A percentile compares a stretch with the other conserved stretches of the same genome.
These are phyloP conservation scores for Aurelia sp. DNA, from an alignment of 30 jellyfish, hydroid and myxozoan species.

Conservation along the genomic window DNA sequence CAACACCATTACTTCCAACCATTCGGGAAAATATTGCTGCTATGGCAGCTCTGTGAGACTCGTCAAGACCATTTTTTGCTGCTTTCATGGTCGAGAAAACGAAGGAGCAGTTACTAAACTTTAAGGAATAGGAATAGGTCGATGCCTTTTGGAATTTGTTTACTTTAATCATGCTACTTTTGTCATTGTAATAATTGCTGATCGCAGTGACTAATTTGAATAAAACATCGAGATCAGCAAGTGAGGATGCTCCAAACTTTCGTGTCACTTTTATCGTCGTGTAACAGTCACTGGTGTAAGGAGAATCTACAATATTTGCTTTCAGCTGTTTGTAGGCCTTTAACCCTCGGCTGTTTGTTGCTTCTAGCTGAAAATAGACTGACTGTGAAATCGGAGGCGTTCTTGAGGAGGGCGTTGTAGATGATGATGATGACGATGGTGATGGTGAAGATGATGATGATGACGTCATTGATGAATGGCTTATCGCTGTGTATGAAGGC, in stretches of 20 bases:
- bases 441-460: slow-evolving; percentile 4
- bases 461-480: no score
- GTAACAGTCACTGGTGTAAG: slow-evolving; percentile 79
- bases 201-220: slow-evolving; percentile 22
- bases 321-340: slow-evolving; percentile 16
- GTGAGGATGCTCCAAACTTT: slow-evolving; percentile 2
- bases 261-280: slow-evolving; percentile 43
- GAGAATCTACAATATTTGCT: slow-evolving; percentile 38
- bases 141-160: slow-evolving; percentile 32
- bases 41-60: slow-evolving; percentile 63
- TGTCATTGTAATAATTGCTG: slow-evolving; percentile 45
- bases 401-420: not conserved
- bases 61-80: slow-evolving; percentile 71
- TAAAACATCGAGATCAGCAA: slow-evolving; percentile 63
- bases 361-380: slow-evolving; percentile 58
- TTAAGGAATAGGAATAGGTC: slow-evolving; percentile 12
- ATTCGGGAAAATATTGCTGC: slow-evolving; percentile 60
- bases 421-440: no score
- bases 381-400: not conserved
- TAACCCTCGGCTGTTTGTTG: slow-evolving; percentile 76
- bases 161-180: slow-evolving; percentile 41
- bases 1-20: slow-evolving; percentile 12
- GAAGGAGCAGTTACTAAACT: slow-evolving; percentile 78
- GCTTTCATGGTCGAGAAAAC: slow-evolving; percentile 44
- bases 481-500: not conserved